Evolutionary conservation across 2,113 vertebrate genomes (phyloP).

Genomic region (Malurus cyaneus): DNA sequence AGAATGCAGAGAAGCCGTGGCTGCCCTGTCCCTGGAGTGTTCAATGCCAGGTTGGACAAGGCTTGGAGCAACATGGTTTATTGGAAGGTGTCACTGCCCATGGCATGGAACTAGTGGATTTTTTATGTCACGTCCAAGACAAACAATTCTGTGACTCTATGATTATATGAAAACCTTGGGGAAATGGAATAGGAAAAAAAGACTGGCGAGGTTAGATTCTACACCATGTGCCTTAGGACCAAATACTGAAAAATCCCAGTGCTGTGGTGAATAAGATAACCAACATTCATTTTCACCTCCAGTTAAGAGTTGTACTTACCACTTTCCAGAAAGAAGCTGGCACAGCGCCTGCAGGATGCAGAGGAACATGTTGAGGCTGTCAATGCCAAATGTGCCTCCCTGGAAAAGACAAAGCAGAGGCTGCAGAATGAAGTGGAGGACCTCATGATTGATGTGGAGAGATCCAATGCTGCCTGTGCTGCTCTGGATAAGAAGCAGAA

Average conservation of each 20-base stretch:
- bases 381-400: too few relatives aligned
- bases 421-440: too few relatives aligned
- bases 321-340: neutral
- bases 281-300: neutral
- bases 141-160: neutral
- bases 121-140: neutral
- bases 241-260: neutral
- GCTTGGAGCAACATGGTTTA: neutral
- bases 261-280: neutral
- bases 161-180: neutral
- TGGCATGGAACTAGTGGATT: neutral
- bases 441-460: too few relatives aligned
- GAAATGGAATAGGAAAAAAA: neutral
- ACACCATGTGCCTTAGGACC: neutral
- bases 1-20: neutral
- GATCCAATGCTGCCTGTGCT: neutral
- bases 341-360: neutral
- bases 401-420: too few relatives aligned
- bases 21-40: neutral
- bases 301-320: neutral
- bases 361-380: too few relatives aligned
- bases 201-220: neutral
- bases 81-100: neutral
- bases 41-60: too few relatives aligned
- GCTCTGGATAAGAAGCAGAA: neutral